A percentile compares a stretch with the other conserved stretches of the same genome.
phyloP scores from a whole-genome alignment of 2,113 vertebrate species.

The Acanthochromis polyacanthus region DNA sequence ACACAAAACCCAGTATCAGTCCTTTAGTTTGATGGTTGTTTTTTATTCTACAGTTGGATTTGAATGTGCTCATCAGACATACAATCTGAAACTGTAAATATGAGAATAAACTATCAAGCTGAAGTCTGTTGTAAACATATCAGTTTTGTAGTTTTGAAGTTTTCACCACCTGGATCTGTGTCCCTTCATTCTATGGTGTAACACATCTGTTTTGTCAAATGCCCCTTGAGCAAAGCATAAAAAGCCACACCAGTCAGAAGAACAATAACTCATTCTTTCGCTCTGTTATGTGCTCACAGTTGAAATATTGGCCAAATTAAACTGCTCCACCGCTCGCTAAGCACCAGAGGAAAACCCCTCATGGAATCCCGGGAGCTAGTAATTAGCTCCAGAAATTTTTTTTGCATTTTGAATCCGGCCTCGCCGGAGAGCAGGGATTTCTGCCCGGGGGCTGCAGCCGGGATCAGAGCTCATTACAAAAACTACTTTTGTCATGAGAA shows the following conservation, averaged over 20 bases:
- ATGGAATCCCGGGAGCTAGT: background rate
- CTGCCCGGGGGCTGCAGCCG: background rate
- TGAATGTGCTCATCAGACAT: too few relatives aligned
- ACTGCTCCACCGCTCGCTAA: conserved; percentile 7
- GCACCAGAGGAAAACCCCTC: background rate
- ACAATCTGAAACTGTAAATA: too few relatives aligned
- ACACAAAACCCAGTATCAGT: too few relatives aligned
- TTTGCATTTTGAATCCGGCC: conserved; percentile 14
- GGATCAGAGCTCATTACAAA: conserved; percentile 45
- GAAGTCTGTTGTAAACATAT: too few relatives aligned
- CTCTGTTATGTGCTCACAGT: background rate
- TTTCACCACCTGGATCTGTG: too few relatives aligned
- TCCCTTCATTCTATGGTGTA: too few relatives aligned
- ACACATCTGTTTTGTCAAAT: too few relatives aligned
- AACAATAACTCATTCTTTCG: background rate
- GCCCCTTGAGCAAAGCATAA: background rate
- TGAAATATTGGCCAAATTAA: conserved; percentile 33
- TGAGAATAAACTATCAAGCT: too few relatives aligned
- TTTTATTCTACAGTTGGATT: too few relatives aligned
- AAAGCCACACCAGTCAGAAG: too few relatives aligned
- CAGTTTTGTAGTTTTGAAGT: too few relatives aligned
- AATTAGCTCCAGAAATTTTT: conserved; percentile 49
- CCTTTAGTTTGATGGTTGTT: too few relatives aligned
- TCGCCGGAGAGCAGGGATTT: conserved; percentile 8
- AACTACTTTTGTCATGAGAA: background rate